Evolutionary conservation across 2,113 vertebrate genomes (phyloP).

Genomic region (Epinephelus lanceolatus): DNA sequence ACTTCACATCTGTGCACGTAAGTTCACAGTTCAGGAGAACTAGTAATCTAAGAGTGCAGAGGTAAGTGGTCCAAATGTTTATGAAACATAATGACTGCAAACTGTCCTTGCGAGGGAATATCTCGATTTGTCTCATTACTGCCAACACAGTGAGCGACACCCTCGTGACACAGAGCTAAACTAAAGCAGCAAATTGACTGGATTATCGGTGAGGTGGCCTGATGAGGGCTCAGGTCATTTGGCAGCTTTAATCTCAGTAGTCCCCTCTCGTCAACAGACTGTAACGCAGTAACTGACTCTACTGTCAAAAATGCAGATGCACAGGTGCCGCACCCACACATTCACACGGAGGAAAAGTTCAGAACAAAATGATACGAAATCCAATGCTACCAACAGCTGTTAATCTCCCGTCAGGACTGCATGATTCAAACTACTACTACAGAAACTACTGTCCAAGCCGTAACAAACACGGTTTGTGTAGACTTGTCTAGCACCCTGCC

Average conservation of each 20-base stretch:
- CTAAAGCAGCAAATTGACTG: constrained; percentile 58
- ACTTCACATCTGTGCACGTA: constrained; percentile 29
- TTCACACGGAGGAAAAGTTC: not conserved
- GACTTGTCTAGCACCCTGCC: constrained; percentile 43
- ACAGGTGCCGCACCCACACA: not conserved
- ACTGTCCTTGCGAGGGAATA: constrained; percentile 24
- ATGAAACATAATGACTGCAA: constrained; percentile 30
- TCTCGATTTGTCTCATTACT: constrained; percentile 37
- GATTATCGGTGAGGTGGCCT: constrained; percentile 29
- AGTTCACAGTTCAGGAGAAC: constrained; percentile 31
- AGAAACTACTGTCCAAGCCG: constrained; percentile 22
- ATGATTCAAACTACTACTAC: constrained; percentile 12
- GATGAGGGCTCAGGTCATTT: constrained; percentile 20
- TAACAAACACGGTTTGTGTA: constrained; percentile 35
- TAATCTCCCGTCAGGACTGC: constrained; percentile 7
- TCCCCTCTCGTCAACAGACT: constrained; percentile 16
- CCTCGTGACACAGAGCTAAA: constrained; percentile 6
- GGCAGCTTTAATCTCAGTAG: constrained; percentile 46
- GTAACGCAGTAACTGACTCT: not conserved
- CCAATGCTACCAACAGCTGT: not conserved
- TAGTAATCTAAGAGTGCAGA: constrained; percentile 43
- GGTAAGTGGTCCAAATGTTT: constrained; percentile 55
- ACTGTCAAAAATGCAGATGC: constrained; percentile 21
- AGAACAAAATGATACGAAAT: not conserved
- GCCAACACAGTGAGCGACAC: constrained; percentile 24